Conservation (phyloP, 92 coral and sea anemone species). For the Porites divaricata region DNA sequence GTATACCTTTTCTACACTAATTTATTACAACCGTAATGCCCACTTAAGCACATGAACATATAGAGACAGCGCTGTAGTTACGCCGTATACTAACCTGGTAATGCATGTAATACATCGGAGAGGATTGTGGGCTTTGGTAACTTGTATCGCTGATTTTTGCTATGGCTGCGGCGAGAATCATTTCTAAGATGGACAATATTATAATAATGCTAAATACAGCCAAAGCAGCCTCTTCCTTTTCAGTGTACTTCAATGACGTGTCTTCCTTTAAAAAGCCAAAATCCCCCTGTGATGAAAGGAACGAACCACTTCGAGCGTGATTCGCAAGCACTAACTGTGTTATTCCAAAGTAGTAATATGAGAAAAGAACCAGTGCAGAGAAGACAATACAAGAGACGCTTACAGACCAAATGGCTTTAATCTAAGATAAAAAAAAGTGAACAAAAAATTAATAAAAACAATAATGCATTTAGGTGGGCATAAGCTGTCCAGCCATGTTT, state of each 20-base stretch:
- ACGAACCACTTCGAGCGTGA: neutral
- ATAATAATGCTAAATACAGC: neutral
- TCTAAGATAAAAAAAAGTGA: neutral
- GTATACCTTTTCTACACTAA: too few relatives aligned
- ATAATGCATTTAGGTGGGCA: neutral
- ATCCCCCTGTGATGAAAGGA: too few relatives aligned
- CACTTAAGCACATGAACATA: too few relatives aligned
- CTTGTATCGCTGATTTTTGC: neutral
- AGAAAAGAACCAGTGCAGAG: neutral
- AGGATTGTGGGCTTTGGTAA: neutral
- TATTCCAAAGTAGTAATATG: neutral
- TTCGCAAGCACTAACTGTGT: neutral
- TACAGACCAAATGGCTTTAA: neutral
- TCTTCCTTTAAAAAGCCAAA: neutral
- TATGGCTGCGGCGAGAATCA: neutral
- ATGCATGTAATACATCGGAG: neutral
- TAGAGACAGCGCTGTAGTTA: too few relatives aligned
- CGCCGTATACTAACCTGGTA: neutral
- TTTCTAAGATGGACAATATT: neutral
- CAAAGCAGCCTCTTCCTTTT: neutral
- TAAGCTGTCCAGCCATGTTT: too few relatives aligned
- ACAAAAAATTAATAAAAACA: too few relatives aligned
- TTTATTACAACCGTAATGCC: too few relatives aligned
- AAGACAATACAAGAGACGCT: neutral
- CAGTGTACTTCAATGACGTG: neutral